Percentiles rank a stretch among this genome's conserved stretches.
Conservation (phyloP, 2,888 invertebrate genomes). For the Gastrophysa polygoni region DNA sequence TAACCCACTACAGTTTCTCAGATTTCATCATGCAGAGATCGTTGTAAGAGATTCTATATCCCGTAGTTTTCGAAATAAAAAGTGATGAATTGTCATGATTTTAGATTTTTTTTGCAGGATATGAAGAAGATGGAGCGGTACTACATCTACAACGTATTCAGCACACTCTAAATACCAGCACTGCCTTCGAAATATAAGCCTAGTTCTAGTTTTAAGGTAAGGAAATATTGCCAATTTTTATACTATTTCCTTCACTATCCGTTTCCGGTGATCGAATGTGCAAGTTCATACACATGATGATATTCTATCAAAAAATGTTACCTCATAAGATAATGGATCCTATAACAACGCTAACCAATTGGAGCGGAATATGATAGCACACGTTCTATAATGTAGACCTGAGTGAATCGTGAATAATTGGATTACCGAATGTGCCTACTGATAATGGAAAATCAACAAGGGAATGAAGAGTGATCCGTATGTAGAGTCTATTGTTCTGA, state of each 20-base stretch:
- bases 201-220: not conserved
- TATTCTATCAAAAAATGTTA: not conserved
- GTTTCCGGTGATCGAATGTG: no score
- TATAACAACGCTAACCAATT: not conserved
- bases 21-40: no score
- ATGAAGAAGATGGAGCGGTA: not conserved
- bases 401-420: not conserved
- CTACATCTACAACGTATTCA: not conserved
- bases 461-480: not conserved
- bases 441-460: not conserved
- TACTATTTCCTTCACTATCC: no score
- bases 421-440: not conserved
- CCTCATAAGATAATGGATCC: not conserved
- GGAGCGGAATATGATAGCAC: not conserved
- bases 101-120: not conserved
- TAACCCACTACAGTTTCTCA: no score
- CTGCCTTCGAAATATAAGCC: not conserved
- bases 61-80: not conserved
- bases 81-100: no score
- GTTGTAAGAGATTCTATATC: not conserved
- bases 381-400: not conserved
- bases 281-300: no score
- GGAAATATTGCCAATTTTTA: not conserved
- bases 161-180: not conserved
- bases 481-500: no score